Conservation (phyloP, 1,140 invertebrate genomes). For the Galendromus occidentalis region DNA sequence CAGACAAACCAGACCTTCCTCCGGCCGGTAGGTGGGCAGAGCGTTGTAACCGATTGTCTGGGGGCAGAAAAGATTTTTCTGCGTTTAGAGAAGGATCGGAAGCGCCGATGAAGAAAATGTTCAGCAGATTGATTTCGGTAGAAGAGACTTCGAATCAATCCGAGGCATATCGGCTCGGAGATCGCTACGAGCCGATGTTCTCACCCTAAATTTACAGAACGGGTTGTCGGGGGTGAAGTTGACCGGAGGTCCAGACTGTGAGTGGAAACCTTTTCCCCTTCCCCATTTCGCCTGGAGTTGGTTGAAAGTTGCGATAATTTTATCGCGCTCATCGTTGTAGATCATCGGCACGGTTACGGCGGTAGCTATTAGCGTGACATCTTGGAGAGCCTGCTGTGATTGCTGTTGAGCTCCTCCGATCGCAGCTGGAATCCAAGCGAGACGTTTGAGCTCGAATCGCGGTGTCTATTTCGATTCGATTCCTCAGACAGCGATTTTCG, state of each 20-base stretch:
- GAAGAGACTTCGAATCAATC: no score
- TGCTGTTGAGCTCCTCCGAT: no score
- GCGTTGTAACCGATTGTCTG: slow-evolving; percentile 64
- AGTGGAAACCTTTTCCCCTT: slow-evolving; percentile 54
- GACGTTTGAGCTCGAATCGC: no score
- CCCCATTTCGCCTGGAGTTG: slow-evolving; percentile 84
- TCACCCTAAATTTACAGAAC: slow-evolving; percentile 62
- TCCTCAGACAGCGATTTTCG: no score
- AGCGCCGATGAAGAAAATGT: no score
- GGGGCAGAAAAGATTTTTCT: no score
- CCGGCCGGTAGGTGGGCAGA: slow-evolving; percentile 56
- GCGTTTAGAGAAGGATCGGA: no score
- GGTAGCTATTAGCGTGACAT: not conserved
- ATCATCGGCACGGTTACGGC: not conserved
- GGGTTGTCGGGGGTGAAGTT: slow-evolving; percentile 71
- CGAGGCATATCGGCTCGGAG: no score
- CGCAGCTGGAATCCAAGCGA: no score
- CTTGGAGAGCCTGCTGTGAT: not conserved
- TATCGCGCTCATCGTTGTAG: not conserved
- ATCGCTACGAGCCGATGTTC: no score
- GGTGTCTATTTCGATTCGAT: no score
- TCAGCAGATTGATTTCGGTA: no score
- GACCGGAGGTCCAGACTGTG: slow-evolving; percentile 44
- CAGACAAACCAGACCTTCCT: slow-evolving; percentile 62
- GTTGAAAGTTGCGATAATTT: slow-evolving; percentile 73